Evolutionary conservation across 2,113 vertebrate genomes (phyloP).

Genomic region (Loxodonta africana): DNA sequence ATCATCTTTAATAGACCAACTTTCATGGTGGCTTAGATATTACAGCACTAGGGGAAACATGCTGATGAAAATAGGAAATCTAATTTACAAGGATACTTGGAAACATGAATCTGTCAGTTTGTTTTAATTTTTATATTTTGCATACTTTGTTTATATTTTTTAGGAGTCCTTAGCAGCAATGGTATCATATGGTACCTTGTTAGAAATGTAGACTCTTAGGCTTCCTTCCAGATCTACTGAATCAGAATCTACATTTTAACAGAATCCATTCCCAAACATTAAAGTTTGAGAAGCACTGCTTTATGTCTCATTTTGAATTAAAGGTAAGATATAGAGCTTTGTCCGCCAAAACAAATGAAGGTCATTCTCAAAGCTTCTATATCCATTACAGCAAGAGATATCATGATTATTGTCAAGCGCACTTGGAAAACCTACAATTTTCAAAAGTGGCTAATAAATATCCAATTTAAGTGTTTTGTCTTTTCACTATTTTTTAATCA

Average conservation of each 20-base stretch:
- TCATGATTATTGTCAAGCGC: neutral
- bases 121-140: neutral
- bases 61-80: neutral
- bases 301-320: slow-evolving; percentile 18
- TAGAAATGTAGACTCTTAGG: neutral
- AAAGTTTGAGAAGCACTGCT: neutral
- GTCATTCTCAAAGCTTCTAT: neutral
- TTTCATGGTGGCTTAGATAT: neutral
- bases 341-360: neutral
- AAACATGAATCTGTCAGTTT: neutral
- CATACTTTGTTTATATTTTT: neutral
- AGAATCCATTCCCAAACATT: neutral
- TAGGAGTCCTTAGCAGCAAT: neutral
- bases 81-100: neutral
- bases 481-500: neutral
- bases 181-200: neutral
- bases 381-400: neutral
- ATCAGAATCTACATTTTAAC: neutral
- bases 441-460: neutral
- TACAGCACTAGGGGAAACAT: neutral
- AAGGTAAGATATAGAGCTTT: neutral
- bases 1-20: neutral
- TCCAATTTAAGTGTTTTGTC: neutral
- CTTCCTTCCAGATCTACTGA: neutral
- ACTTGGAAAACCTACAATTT: neutral